These are phyloP conservation scores for Hymenochirus boettgeri DNA, from an alignment of 2,113 vertebrate genomes.

Conservation along the genomic window DNA sequence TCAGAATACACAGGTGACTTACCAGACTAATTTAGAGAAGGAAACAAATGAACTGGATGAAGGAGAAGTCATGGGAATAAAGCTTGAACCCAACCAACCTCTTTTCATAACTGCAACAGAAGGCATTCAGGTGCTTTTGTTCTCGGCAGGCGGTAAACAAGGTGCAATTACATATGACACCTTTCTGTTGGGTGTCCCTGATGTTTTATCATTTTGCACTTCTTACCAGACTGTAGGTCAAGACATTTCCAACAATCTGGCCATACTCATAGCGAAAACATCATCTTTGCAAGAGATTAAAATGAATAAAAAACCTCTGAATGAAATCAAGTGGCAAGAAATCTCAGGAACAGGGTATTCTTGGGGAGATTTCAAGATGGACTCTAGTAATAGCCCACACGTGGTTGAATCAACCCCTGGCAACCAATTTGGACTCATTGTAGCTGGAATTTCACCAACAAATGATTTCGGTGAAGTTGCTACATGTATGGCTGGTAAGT, in stretches of 20 bases:
- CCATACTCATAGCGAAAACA: slow-evolving; percentile 56
- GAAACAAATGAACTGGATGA: slow-evolving; percentile 12
- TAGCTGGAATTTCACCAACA: slow-evolving; percentile 49
- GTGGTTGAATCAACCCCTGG: slow-evolving; percentile 42
- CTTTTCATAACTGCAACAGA: slow-evolving; percentile 53
- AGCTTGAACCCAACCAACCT: slow-evolving; percentile 22
- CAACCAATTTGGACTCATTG: slow-evolving; percentile 61
- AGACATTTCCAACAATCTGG: slow-evolving; percentile 53
- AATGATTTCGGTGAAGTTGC: slow-evolving; percentile 60
- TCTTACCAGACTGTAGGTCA: slow-evolving; percentile 54
- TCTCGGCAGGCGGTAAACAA: slow-evolving; percentile 53
- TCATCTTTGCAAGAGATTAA: slow-evolving; percentile 6
- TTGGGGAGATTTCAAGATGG: slow-evolving; percentile 53
- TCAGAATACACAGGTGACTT: slow-evolving; percentile 45
- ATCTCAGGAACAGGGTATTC: slow-evolving; percentile 58
- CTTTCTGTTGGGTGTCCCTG: slow-evolving; percentile 57
- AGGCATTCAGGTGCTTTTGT: slow-evolving; percentile 65
- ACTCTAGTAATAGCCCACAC: rapidly evolving
- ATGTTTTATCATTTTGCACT: slow-evolving; percentile 56
- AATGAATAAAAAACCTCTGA: slow-evolving; percentile 44
- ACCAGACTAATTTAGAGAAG: slow-evolving; percentile 38
- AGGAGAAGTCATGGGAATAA: slow-evolving; percentile 21
- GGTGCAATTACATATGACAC: slow-evolving; percentile 47
- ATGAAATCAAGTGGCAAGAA: slow-evolving; percentile 46
- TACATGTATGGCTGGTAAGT: slow-evolving; percentile 52